A percentile compares a stretch with the other conserved stretches of the same genome.
Evolutionary conservation across 2,113 vertebrate genomes (phyloP).

Genomic region (Pterocles gutturalis): DNA sequence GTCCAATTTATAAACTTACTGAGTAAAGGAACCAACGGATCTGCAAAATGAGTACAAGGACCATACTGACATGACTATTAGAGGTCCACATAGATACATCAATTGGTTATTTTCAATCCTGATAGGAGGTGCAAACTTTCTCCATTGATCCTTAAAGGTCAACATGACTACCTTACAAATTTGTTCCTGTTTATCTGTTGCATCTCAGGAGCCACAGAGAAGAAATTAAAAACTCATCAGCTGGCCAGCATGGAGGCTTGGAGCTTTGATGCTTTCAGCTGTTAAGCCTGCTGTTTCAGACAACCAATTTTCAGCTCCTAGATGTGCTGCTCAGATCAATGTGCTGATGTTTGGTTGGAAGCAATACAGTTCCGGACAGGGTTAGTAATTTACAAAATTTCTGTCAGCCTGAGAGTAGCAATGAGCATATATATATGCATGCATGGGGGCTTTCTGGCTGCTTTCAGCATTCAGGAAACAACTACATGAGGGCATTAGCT

Average conservation of each 20-base stretch:
- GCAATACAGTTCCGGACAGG: not conserved
- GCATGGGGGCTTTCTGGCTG: not conserved
- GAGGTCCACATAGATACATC: not conserved
- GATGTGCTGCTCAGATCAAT: constrained; percentile 6
- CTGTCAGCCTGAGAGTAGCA: not conserved
- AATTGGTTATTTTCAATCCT: not conserved
- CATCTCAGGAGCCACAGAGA: constrained; percentile 21
- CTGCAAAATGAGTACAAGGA: not conserved
- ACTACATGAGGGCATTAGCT: constrained; percentile 5
- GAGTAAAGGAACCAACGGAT: not conserved
- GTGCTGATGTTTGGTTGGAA: not conserved
- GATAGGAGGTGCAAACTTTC: not conserved
- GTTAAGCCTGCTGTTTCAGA: constrained; percentile 39
- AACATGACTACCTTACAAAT: not conserved
- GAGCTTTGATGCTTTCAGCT: constrained; percentile 47
- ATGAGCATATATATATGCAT: not conserved
- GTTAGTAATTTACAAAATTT: constrained; percentile 29
- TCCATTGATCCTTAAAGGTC: not conserved
- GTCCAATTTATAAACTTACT: not conserved
- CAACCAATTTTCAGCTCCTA: not conserved
- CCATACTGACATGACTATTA: not conserved
- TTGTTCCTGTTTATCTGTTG: constrained; percentile 19
- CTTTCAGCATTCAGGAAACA: constrained; percentile 23
- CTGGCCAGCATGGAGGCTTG: constrained; percentile 42
- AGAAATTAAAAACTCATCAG: constrained; percentile 72